Base-by-base conservation (phyloP, 2,797 vertebrate genomes). In the Coccyzus lansbergi region DNA sequence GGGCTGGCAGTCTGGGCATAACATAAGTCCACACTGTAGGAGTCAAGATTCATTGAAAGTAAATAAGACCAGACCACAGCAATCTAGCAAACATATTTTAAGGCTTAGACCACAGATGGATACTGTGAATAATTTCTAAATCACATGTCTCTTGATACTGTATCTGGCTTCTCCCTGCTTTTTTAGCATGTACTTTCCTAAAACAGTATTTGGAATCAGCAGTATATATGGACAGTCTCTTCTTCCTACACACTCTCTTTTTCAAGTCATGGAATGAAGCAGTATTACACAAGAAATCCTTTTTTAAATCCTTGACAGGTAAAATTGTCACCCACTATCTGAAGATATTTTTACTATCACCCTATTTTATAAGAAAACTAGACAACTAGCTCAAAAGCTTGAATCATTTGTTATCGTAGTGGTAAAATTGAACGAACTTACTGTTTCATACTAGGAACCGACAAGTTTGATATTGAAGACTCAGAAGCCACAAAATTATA, bases 201-300 rank as follows among this genome's bases (percentile, higher is more conserved):
- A 94, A 96, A 83, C 42, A 83, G 4, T 52, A 90, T 56, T 24
- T 86, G 86, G 83, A 93, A 90, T 79, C 14, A 76, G 65, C 31
- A 83, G 8, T 36, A 65, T 44, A 63, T 42, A 78, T 38, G 68
- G 67, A 58, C 55, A 86, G 33, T 34, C 63, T 31, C 40, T 65
- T 92, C 65, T 38, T n/a, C 68, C 69, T 68, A 48, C 25, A 55
- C 8, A n/a, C 3, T 24, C 11, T 74, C 31, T 63, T 84, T 79
- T 82, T 70, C 77, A 76, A 72, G 52, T 22, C 31, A 46, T 19
- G 53, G 59, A 86, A 78, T 31, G 26, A 88, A 48, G 60, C 29
- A 69, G 38, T 34, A 33, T 55, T 38, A 64, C 29, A 86, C 46
- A 48, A 12, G 3, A 88, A 78, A 62, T 12, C 34, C 31, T 67